Base-by-base conservation (phyloP, 2,113 vertebrate species). In the Tyrannus savana region DNA sequence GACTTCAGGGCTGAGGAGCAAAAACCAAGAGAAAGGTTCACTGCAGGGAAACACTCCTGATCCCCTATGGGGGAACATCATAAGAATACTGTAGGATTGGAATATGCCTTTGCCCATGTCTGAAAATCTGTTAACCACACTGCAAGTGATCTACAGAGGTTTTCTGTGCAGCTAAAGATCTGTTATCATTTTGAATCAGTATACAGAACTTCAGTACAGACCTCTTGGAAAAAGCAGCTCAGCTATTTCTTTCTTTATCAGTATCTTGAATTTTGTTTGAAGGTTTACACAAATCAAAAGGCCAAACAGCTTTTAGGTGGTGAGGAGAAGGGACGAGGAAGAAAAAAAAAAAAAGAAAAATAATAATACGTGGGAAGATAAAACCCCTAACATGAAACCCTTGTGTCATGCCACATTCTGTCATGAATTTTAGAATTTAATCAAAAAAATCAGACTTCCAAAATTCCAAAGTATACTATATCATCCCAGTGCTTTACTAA, bases 51-150 rank as follows among this genome's bases (percentile, higher is more conserved):
- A 24, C 3, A 23, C 6, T 73, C 21, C 63, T n/a, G 25, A 60
- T 2, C 6, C 8, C 0, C 22, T 4, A 3, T 6, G 14, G 14
- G 42, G 14, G 19, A 79, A 44, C 12, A 78, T 1, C 6, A 0
- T 16, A 76, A 68, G 25, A 12, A 44, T 24, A 27, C 15, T 42
- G 49, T 83, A 31, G 9, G 59, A 56, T 12, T 30, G 5, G 27
- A 76, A 76, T 8, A 33, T 0, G 1, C 12, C 24, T 76, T 77
- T 2, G 1, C 21, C 67, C 21, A 21, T 24, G 4, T n/a, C 77
- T 82, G 44, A 89, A 75, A 67, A 81, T 5, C 16, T 49, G 28
- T 44, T 68, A 76, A 47, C 3, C 39, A 41, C 39, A 41, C 39
- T 41, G 39, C 39, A 41, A 41, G 39, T 41, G 39, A 41, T 41